phyloP scores from a whole-genome alignment of 2,888 invertebrate species.

The Agonopterix alstromeriana region DNA sequence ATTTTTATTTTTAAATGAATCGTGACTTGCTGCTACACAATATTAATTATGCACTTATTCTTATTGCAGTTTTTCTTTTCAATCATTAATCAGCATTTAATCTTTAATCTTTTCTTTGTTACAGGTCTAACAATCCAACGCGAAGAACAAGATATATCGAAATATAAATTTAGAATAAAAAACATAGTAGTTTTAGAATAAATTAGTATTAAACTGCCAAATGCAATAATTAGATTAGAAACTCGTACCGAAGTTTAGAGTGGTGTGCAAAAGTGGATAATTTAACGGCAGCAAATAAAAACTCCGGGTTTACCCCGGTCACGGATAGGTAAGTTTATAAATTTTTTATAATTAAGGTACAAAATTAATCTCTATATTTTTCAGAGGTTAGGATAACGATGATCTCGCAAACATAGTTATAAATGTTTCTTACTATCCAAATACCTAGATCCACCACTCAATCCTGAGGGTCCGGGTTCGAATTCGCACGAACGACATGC shows the following conservation, averaged over 20 bases:
- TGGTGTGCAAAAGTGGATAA: slow-evolving; percentile 61
- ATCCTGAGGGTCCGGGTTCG: too few relatives aligned
- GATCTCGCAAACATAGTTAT: too few relatives aligned
- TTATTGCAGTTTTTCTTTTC: too few relatives aligned
- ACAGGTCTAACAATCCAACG: slow-evolving; percentile 44
- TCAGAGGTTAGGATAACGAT: too few relatives aligned
- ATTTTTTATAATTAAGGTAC: neutral
- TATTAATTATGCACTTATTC: too few relatives aligned
- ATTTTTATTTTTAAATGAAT: too few relatives aligned
- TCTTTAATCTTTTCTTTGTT: slow-evolving; percentile 36
- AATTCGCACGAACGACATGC: too few relatives aligned
- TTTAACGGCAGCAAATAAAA: slow-evolving; percentile 40
- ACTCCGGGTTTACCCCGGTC: slow-evolving; percentile 58
- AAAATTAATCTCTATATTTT: too few relatives aligned
- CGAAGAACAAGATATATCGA: slow-evolving; percentile 18
- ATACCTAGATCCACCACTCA: too few relatives aligned
- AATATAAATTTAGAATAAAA: slow-evolving; percentile 9
- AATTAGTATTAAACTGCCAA: slow-evolving; percentile 19
- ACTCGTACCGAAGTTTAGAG: slow-evolving; percentile 26
- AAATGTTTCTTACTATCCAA: too few relatives aligned
- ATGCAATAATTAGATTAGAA: slow-evolving; percentile 21
- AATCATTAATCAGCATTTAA: neutral
- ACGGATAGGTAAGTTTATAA: slow-evolving; percentile 52
- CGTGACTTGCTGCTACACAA: too few relatives aligned
- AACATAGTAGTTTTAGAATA: neutral